A percentile compares a stretch with the other conserved stretches of the same genome.
Conservation (phyloP, 2,113 vertebrate genomes). For the Manacus vitellinus region DNA sequence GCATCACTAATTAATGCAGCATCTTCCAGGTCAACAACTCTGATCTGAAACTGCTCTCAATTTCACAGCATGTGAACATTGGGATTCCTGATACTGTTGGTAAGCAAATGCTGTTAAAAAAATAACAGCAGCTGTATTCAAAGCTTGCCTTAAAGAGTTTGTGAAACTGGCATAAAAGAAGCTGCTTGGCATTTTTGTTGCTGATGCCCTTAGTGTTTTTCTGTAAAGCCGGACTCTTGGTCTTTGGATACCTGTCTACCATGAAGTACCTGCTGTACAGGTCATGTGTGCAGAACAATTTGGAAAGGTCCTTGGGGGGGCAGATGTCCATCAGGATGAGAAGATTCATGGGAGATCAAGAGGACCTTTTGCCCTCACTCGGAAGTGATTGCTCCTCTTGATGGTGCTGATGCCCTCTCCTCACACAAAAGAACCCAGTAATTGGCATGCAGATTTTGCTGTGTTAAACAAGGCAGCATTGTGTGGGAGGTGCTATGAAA, state of each 20-base stretch:
- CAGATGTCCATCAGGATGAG: neutral
- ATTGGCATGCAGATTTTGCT: neutral
- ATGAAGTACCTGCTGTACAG: neutral
- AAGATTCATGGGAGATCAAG: neutral
- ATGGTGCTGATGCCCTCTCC: neutral
- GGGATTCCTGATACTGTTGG: neutral
- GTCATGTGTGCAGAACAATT: neutral
- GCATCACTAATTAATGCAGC: neutral
- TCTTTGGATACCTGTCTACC: neutral
- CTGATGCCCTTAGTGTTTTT: neutral
- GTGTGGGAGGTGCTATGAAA: neutral
- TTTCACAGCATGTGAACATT: neutral
- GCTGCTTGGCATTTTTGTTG: neutral
- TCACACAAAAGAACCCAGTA: neutral
- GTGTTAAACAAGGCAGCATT: neutral
- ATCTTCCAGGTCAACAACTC: neutral
- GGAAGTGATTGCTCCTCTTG: neutral
- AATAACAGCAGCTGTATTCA: neutral
- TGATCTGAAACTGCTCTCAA: neutral
- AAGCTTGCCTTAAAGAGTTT: neutral
- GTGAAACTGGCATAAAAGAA: neutral
- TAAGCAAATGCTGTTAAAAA: neutral
- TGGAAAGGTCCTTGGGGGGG: neutral
- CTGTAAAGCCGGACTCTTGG: neutral
- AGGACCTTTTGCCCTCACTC: neutral